phyloP scores from a whole-genome alignment of 2,113 vertebrate species.

The Bothrops jararaca region DNA sequence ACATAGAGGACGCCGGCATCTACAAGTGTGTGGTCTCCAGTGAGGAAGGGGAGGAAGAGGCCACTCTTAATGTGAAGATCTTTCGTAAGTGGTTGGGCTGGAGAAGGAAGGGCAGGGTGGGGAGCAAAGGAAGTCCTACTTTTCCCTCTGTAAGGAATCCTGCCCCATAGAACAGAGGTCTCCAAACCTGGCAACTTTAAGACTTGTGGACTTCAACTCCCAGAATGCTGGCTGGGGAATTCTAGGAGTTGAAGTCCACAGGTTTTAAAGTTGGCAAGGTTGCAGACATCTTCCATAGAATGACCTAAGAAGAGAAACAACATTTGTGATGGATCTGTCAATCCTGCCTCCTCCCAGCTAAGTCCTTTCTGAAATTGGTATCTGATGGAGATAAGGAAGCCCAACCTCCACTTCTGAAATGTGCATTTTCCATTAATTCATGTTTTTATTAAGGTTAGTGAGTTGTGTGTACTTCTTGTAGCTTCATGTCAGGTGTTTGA shows the following conservation, averaged over 20 bases:
- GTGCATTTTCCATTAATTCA: too few species aligned
- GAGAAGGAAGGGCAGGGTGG: too few species aligned
- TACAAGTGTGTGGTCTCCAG: constrained; percentile 90
- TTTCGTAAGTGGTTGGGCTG: constrained; percentile 79
- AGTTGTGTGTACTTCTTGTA: not conserved
- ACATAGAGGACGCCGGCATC: constrained; percentile 86
- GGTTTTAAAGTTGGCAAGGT: not conserved
- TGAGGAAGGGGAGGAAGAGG: constrained; percentile 79
- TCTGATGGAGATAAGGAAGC: not conserved
- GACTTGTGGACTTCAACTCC: not conserved
- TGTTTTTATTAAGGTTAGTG: not conserved
- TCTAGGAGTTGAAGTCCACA: not conserved
- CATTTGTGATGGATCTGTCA: not conserved
- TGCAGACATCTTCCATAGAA: not conserved
- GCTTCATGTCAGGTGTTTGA: not conserved
- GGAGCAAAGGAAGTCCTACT: too few species aligned
- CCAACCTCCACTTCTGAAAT: not conserved
- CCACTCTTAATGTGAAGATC: constrained; percentile 93
- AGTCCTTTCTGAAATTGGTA: not conserved
- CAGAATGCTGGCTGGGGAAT: not conserved
- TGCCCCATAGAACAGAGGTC: not conserved
- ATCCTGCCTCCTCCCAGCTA: too few species aligned
- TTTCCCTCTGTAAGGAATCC: not conserved
- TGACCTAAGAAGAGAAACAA: too few species aligned
- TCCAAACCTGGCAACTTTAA: not conserved